These are phyloP conservation scores for Tetragnatha versicolor DNA, from an alignment of 1,140 invertebrate species.

Conservation along the genomic window DNA sequence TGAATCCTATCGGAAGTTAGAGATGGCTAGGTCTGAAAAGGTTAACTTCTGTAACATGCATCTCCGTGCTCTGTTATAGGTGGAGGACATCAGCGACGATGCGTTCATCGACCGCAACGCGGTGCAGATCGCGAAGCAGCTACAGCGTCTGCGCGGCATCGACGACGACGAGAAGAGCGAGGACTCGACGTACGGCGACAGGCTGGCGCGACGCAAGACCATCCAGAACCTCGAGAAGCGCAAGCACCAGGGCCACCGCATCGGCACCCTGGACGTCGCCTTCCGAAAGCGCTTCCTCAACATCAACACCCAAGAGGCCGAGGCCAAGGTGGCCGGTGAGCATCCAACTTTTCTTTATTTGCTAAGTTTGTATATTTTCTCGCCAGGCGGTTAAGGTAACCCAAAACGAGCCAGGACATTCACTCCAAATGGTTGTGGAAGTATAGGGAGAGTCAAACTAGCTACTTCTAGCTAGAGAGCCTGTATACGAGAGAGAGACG, in stretches of 20 bases:
- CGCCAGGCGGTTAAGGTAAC: too few relatives aligned
- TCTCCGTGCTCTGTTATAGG: conserved; percentile 64
- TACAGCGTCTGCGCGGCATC: conserved; percentile 70
- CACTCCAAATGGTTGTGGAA: background rate
- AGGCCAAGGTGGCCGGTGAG: conserved; percentile 49
- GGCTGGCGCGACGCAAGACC: conserved; percentile 82
- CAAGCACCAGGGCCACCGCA: conserved; percentile 76
- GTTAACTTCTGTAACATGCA: too few relatives aligned
- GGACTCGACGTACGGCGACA: conserved; percentile 79
- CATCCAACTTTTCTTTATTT: too few relatives aligned
- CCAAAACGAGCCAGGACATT: background rate
- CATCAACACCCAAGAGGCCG: conserved; percentile 74
- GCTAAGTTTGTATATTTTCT: background rate
- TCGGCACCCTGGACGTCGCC: conserved; percentile 91
- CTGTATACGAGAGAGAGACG: too few relatives aligned
- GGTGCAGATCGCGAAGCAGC: conserved; percentile 89
- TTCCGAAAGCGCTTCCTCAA: conserved; percentile 92
- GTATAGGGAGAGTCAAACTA: background rate
- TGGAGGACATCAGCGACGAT: conserved; percentile 85
- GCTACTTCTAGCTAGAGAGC: too few relatives aligned
- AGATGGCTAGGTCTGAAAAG: too few relatives aligned
- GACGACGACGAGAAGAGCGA: conserved; percentile 73
- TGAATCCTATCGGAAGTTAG: too few relatives aligned
- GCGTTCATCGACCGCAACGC: conserved; percentile 88
- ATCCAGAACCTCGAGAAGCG: conserved; percentile 91